Conservation (phyloP, 2,113 vertebrate genomes). For the Athene noctua region DNA sequence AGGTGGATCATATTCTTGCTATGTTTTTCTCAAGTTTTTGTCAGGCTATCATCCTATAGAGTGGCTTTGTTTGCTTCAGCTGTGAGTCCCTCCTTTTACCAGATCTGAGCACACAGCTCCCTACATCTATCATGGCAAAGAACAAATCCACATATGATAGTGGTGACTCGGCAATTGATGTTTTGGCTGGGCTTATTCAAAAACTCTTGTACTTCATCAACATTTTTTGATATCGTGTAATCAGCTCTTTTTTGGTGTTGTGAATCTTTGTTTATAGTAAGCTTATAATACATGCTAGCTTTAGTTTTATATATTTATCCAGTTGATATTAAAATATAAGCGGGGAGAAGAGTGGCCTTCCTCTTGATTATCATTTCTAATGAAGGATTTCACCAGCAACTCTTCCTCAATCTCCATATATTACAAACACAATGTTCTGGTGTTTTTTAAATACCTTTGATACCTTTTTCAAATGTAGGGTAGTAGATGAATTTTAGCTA, state of each 20-base stretch:
- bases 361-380: background rate
- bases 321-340: background rate
- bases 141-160: fast-evolving
- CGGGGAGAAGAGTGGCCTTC: background rate
- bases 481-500: background rate
- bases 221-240: background rate
- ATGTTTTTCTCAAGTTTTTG: background rate
- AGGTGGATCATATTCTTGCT: background rate
- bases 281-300: background rate
- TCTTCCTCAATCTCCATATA: background rate
- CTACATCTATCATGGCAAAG: background rate
- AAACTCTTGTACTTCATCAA: background rate
- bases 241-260: background rate
- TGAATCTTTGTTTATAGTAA: background rate
- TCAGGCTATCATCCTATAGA: background rate
- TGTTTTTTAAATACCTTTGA: background rate
- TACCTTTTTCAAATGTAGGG: background rate
- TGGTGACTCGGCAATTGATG: background rate
- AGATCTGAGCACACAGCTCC: background rate
- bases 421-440: background rate
- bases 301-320: background rate
- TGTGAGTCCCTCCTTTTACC: background rate
- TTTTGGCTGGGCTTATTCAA: background rate
- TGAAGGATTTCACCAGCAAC: background rate
- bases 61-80: background rate